Conservation (phyloP, 92 coral and sea anemone genomes). For the Desmophyllum pertusum region DNA sequence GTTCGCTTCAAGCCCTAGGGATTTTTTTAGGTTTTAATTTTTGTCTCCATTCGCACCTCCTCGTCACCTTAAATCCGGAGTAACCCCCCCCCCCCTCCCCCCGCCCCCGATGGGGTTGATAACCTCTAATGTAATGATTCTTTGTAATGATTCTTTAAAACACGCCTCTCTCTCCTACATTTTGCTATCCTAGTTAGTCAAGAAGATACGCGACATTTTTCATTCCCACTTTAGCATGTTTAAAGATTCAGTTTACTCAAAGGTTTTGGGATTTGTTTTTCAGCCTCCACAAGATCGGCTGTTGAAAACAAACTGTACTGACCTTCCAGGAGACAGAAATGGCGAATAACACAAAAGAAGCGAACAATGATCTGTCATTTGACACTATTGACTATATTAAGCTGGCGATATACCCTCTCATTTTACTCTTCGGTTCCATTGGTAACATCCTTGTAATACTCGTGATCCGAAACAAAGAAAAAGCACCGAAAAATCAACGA, state of each 20-base stretch:
- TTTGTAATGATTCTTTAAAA: no score
- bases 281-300: neutral
- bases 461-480: constrained; percentile 68
- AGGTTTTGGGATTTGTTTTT: neutral
- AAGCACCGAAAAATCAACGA: constrained; percentile 70
- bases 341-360: neutral
- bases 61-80: no score
- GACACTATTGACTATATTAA: constrained; percentile 52
- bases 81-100: no score
- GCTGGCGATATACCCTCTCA: constrained; percentile 52
- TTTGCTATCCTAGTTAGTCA: neutral
- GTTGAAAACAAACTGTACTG: no score
- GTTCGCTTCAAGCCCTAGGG: no score
- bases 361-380: neutral
- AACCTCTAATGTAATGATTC: no score
- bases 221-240: neutral
- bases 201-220: neutral
- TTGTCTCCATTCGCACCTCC: no score
- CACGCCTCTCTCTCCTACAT: no score
- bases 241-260: no score
- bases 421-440: constrained; percentile 68
- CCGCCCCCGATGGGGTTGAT: no score
- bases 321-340: neutral
- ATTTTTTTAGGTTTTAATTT: no score
- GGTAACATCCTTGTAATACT: constrained; percentile 77